Evolutionary conservation across 2,797 vertebrate genomes (phyloP), one percentile per base, ranked within the genome.

Genomic region (Myripristis murdjan): DNA sequence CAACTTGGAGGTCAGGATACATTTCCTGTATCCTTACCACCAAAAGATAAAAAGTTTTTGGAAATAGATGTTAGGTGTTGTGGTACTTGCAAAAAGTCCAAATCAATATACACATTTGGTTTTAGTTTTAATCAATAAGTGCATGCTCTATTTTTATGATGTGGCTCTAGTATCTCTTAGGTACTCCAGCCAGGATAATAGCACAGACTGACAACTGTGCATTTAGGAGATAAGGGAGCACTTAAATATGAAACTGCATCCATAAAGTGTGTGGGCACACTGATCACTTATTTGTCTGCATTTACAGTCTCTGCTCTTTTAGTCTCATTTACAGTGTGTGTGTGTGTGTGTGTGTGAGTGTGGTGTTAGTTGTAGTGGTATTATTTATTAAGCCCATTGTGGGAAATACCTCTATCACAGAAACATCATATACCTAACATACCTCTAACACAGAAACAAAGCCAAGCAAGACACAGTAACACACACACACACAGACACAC

Each of bases 131-230:
- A 55, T 63, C 63, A 75, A 46, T 44, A 6, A 31, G 12, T 47
- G 2, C 14, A 7, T 28, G 41, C 39, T 43, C 9, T 60, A 18
- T 8, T 48, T 46, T 54, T 14, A 31, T 11, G 18, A 16, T 15
- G 2, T 23, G 23, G 22, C 49, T 33, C 16, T 14, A 66, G 24
- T 16, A 39, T 12, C 51, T 33, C 14, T 53, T n/a, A 53, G 9
- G 6, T 53, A 53, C 33, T 28, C 51, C 24, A 53, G 31, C 26
- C 31, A 53, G 53, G 39, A 47, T 77, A n/a, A 67, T 8, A 37
- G 39, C 51, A 7, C 18, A 22, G 28, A 52, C 51, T 22, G 44
- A 51, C 24, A 53, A 53, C 41, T 62, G 35, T 10, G 12, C 22
- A n/a, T 35, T 24, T n/a, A 9, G 26, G 12, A 33, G 39, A 43